Evolutionary conservation across 2,888 invertebrate genomes (phyloP), one percentile per base, ranked within the genome.

Genomic region (Caenorhabditis panamensis): DNA sequence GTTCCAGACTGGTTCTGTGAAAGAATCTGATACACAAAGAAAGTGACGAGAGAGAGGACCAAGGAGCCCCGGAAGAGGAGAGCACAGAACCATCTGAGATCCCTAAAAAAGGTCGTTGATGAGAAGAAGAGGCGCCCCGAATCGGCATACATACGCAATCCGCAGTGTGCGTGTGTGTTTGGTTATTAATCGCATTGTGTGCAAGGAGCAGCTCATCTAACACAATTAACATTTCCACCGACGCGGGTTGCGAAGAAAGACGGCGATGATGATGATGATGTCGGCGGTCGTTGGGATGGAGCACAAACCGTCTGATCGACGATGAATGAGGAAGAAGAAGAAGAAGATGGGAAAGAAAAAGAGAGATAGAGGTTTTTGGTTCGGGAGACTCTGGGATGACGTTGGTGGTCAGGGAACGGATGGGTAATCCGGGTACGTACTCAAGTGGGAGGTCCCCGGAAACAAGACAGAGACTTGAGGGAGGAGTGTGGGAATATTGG

Each of bases 221-320:
- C 53, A 5, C 22, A 54, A 56, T 71, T 71, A 71, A 63, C 71
- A 71, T 71, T 71, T 49, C 51, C 26, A n/a, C n/a, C n/a, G 26
- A 28, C 54, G 54, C 51, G 54, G 24, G 24, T 26, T 47, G 44
- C 24, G 18, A 8, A 58, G 26, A 51, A 61, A 13, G 41, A 24
- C 18, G 8, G 24, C 16, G 53, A 61, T 22, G 28, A 61, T 37
- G 53, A 56, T 49, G 68, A 18, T 28, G 44, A 41, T 37, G 22
- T 31, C 61, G n/a, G n/a, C n/a, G n/a, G n/a, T n/a, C n/a, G n/a
- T 28, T 8, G 37, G 28, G 54, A 20, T 36, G 58, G 69, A 69
- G 69, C 69, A 61, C 28, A 69, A 61, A 69, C 69, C 69, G 69
- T 69, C 69, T 69, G 69, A 69, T 69, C 69, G 69, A 69, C 69